phyloP scores from a whole-genome alignment of 2,113 vertebrate species.

The Nyctereutes procyonoides region DNA sequence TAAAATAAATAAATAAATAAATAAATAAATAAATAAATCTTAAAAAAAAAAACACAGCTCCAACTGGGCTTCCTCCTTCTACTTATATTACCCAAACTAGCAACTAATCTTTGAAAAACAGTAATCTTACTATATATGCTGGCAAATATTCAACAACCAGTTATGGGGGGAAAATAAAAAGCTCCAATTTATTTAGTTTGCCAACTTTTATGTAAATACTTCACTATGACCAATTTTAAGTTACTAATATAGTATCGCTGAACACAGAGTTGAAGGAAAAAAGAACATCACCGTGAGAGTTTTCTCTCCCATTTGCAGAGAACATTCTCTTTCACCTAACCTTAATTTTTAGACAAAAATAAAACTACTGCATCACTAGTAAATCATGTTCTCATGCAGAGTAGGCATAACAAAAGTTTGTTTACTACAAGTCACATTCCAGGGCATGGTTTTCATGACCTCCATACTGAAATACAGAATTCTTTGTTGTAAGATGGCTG shows the following conservation, averaged over 20 bases:
- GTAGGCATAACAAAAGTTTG: neutral
- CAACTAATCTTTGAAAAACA: neutral
- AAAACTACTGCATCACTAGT: neutral
- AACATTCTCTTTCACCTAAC: neutral
- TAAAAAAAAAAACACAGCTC: no score
- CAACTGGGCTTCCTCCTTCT: neutral
- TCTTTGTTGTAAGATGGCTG: neutral
- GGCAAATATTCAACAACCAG: neutral
- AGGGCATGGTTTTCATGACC: neutral
- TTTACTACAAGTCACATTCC: neutral
- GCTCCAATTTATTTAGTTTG: neutral
- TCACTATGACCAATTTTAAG: neutral
- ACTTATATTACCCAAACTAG: neutral
- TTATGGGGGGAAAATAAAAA: neutral
- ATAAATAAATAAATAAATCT: no score
- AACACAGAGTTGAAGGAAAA: neutral
- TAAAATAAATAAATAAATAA: no score
- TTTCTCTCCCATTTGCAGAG: neutral
- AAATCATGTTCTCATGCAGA: neutral
- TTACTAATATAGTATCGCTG: neutral
- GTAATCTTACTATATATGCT: neutral
- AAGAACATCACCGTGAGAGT: neutral
- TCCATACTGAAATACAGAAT: neutral
- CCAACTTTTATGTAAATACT: neutral
- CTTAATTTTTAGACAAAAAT: neutral